Evolutionary conservation across 2,797 vertebrate species (phyloP).

Genomic region (Gallirallus australis): DNA sequence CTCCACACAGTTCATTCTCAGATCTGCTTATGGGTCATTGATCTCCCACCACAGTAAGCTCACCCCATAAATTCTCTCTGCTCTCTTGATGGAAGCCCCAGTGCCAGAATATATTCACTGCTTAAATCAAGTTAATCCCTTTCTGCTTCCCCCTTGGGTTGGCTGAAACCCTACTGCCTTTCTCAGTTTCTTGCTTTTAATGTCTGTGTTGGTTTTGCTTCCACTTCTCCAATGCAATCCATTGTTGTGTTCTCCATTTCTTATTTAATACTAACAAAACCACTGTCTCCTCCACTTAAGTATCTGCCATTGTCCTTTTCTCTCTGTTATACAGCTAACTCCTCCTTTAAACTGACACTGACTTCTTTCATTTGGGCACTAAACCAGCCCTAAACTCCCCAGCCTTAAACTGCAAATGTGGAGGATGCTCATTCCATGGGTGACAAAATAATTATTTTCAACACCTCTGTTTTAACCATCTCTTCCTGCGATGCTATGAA

Average conservation of each 20-base stretch:
- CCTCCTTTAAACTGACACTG: neutral
- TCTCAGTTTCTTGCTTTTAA: neutral
- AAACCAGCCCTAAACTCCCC: neutral
- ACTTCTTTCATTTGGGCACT: neutral
- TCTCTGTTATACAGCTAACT: neutral
- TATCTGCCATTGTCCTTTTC: neutral
- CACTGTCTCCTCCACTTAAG: neutral
- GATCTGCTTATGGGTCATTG: neutral
- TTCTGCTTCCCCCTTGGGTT: neutral
- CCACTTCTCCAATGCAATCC: neutral
- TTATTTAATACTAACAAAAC: neutral
- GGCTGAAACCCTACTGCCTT: neutral
- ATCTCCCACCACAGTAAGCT: neutral
- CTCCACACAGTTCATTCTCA: neutral
- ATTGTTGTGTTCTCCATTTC: neutral
- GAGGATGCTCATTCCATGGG: neutral
- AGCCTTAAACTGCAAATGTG: neutral
- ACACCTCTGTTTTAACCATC: neutral
- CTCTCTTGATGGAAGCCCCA: neutral
- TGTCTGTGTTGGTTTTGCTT: neutral
- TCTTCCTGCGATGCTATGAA: neutral
- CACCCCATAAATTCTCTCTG: neutral
- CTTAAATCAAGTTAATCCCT: conserved; percentile 3
- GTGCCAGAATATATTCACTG: neutral
- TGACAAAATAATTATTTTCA: neutral